phyloP scores from a whole-genome alignment of 2,113 vertebrate genomes.

The Setophaga kirtlandii region DNA sequence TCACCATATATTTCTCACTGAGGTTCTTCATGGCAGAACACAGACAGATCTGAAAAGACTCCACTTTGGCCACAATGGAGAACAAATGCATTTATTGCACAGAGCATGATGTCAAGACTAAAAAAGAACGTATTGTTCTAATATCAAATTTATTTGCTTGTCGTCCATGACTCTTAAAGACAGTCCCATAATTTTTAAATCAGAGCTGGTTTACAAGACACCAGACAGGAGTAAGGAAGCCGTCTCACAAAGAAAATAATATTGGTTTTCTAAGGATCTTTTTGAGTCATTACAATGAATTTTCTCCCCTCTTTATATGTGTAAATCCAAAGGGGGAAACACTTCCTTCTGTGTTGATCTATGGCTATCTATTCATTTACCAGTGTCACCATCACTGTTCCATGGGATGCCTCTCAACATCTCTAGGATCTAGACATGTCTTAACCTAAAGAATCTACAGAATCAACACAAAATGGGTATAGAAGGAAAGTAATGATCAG shows the following conservation, averaged over 20 bases:
- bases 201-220: background rate
- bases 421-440: background rate
- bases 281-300: background rate
- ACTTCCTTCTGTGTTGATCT: background rate
- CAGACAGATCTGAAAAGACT: background rate
- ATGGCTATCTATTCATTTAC: background rate
- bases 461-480: background rate
- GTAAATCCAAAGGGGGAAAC: background rate
- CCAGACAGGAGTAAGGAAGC: background rate
- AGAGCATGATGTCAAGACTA: background rate
- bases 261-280: background rate
- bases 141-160: background rate
- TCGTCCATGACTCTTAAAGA: background rate
- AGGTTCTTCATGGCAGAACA: accelerated
- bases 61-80: background rate
- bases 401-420: background rate
- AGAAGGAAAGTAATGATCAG: background rate
- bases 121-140: background rate
- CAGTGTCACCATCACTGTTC: background rate
- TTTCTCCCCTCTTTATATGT: background rate
- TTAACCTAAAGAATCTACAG: background rate
- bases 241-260: background rate
- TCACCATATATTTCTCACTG: background rate
- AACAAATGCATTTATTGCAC: background rate
- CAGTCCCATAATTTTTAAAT: background rate